Evolutionary conservation across 1,140 invertebrate species (phyloP), one percentile per base, ranked within the genome.

Genomic region (Bombus balteatus): DNA sequence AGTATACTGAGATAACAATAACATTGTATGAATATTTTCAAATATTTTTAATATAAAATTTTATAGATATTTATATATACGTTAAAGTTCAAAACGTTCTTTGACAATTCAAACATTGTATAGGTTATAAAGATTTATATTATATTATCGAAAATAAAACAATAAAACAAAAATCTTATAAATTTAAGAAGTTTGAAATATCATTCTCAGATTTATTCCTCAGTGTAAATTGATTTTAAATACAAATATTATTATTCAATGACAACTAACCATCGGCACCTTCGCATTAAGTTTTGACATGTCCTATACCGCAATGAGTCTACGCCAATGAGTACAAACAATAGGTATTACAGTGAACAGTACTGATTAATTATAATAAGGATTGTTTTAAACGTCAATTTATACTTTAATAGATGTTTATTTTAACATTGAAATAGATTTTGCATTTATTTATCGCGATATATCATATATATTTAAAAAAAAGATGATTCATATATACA

Each of bases 211-310:
- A 85, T 18, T 5, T 39, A 43, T 73, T 18, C 1, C 22, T 85
- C 13, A 39, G 28, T 39, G n/a, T 43, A 53, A 85, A 84, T 53
- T 62, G 25, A 80, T 74, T 81, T 68, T 73, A 57, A 80, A n/a
- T 68, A 66, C 37, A 71, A 87, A 88, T 87, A 89, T 87, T 71
- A 83, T 91, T 89, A 88, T 92, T 91, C 84, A 85, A 87, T 85
- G 89, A 92, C 86, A 91, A 94, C 93, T 94, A 94, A 94, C 94
- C 93, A 93, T 94, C 91, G 93, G 91, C 89, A 90, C 87, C 92
- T 93, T 92, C 93, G 92, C 92, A 93, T 90, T 92, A 87, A 91
- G 91, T 93, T 93, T 93, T 92, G 92, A 93, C 93, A 93, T 92
- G 87, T 91, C 92, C 82, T 81, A 86, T 85, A 76, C 79, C 79